These are phyloP conservation scores for Paralvinella palmiformis DNA, from an alignment of 1,140 invertebrate genomes.

Conservation along the genomic window DNA sequence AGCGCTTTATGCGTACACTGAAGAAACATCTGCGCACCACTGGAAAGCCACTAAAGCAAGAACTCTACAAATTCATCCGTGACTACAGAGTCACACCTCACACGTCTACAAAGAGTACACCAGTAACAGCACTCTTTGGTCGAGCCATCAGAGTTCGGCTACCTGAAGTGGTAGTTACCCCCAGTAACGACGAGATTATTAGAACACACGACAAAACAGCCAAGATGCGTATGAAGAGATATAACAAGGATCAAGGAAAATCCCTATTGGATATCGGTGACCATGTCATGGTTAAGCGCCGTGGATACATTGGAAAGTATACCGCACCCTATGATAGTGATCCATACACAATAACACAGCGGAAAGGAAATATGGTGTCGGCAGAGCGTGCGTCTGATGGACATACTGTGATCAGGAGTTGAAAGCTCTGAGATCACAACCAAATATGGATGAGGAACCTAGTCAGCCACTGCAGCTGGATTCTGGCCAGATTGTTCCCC, in stretches of 20 bases:
- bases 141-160: too few species aligned
- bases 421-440: too few species aligned
- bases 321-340: background rate
- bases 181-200: background rate
- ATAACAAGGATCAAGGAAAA: background rate
- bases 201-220: background rate
- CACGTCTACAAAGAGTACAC: too few species aligned
- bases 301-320: background rate
- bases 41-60: constrained; percentile 16
- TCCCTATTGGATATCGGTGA: background rate
- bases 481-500: too few species aligned
- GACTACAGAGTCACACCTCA: background rate
- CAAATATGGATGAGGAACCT: too few species aligned
- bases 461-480: too few species aligned
- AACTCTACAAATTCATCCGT: background rate
- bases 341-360: background rate
- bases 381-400: too few species aligned
- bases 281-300: background rate
- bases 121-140: background rate
- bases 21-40: constrained; percentile 10
- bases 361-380: background rate
- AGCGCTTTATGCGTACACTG: background rate
- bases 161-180: background rate
- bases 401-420: too few species aligned
- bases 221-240: background rate